These are phyloP conservation scores for Gastracanthus pulcherrimus DNA, from an alignment of 2,888 invertebrate genomes.

Conservation along the genomic window DNA sequence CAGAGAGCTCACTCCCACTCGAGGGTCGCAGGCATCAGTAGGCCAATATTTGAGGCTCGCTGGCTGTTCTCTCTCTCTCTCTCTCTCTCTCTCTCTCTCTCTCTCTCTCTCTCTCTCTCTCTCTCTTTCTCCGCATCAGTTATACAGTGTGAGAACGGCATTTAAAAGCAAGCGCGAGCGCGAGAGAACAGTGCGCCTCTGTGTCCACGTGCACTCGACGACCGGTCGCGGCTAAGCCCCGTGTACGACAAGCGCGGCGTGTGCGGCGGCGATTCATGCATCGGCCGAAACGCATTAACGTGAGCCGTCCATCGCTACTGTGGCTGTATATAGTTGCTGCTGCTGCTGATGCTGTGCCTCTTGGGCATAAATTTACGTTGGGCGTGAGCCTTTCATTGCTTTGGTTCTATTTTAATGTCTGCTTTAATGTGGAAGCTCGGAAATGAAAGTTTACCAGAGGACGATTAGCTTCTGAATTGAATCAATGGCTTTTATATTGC, in stretches of 20 bases:
- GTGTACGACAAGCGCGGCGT: conserved; percentile 37
- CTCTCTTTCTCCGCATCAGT: conserved; percentile 23
- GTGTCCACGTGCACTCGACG: conserved; percentile 57
- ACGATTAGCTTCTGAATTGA: not conserved
- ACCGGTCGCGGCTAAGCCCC: conserved; percentile 53
- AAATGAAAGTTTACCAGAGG: not conserved
- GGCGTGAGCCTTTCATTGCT: not conserved
- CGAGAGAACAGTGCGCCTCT: conserved; percentile 64
- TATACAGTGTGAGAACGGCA: conserved; percentile 60
- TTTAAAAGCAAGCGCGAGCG: conserved; percentile 39
- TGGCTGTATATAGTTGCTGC: too few relatives aligned
- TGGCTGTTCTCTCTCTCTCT: too few relatives aligned
- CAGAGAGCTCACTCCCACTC: not conserved
- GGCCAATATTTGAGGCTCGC: conserved; percentile 64
- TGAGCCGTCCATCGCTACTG: too few relatives aligned
- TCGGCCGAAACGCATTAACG: conserved; percentile 33
- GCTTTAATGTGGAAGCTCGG: not conserved
- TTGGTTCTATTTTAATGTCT: not conserved
- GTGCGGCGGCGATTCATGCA: not conserved
- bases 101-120: too few relatives aligned
- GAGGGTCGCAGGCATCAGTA: not conserved
- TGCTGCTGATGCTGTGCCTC: not conserved
- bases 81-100: too few relatives aligned
- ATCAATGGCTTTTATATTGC: not conserved
- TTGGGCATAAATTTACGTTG: not conserved